Evolutionary conservation across 2,888 invertebrate species (phyloP), one percentile per base, ranked within the genome.

Genomic region (Lasioglossum zephyrum): DNA sequence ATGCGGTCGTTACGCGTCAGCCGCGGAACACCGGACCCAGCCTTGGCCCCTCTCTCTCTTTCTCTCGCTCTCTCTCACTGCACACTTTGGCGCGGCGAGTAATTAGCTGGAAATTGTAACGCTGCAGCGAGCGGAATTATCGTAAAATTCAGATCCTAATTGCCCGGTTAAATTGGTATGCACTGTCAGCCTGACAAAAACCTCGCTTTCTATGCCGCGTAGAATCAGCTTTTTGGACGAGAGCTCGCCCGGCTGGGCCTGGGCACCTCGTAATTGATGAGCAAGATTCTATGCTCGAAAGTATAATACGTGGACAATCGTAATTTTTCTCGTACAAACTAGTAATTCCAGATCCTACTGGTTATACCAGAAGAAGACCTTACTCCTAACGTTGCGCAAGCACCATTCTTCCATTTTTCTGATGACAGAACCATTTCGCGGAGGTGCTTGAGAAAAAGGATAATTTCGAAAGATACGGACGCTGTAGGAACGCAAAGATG

Each of bases 1-100:
- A 84, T 78, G 73, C 53, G 74, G 74, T 72, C 70, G 76, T 83
- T 82, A 82, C 82, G 83, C 39, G 73, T 53, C 63, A 26, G 16
- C 18, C 47, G 66, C 36, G 36, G 36, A 53, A n/a, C 41, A 66
- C 72, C 36, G 41, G 26, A 73, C 44, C 9, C 22, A 41, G 69
- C 77, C 39, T n/a, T 39, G 49, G 49, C 63, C 16, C 1, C 16
- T 8, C 63, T 63, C 63, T 36, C 60, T 26, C 57, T 60, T 0
- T 60, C 4, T 60, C 13, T 63, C 31, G 31, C 63, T 26, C 2
- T 31, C 63, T 31, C 63, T 63, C 63, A 16, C 4, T n/a, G 57
- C n/a, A 41, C 66, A 31, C 49, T 74, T 69, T 49, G 8, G 26
- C 39, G 18, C 18, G 18, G 39, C 22, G 49, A 69, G 47, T 77